Base-by-base conservation (phyloP, 2,888 invertebrate genomes). In the Hyles lineata region DNA sequence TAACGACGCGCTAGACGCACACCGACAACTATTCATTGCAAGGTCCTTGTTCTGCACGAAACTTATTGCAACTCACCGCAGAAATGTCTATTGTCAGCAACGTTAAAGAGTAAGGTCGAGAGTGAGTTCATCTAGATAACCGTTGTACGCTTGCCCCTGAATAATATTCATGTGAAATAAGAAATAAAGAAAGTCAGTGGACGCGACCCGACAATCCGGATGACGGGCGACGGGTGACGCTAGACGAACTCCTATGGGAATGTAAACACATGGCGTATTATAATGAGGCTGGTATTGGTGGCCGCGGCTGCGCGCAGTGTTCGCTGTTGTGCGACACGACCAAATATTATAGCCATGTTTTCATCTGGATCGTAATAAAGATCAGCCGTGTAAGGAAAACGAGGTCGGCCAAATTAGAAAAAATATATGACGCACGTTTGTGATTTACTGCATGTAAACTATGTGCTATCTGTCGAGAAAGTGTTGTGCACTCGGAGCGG, bases 211-310 rank as follows among this genome's bases (percentile, higher is more conserved):
- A 71, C 9, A 23, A 60, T 35, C 43, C 32, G 35, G 60, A 32
- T 25, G 69, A 72, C 71, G 61, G 23, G 19, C 52, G 69, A 71
- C 71, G 61, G 23, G 19, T 52, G 35, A 32, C 19, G 19, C 25
- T 72, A 77, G 75, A 76, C 74, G 77, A 77, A 79, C 75, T 80
- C 75, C 77, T 76, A 79, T 84, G 83, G 83, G 84, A 85, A 78
- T 77, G 75, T 78, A 78, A 80, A 78, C 75, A 80, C 73, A 77
- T 78, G 75, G 75, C 71, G 71, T 72, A 70, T 72, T 75, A 74
- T 67, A 67, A 67, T 67, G 67, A 67, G 23, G 23, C 67, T 50
- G 43, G 67, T 67, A 23, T 43, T 67, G 23, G 67, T 67, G 43
- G 50, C 23, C 50, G 50, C 67, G 43, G 55, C 55, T 55, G 55